A percentile compares a stretch with the other conserved stretches of the same genome.
These are phyloP conservation scores for Sarotherodon lohbergeri DNA, from an alignment of 2,113 vertebrate species.

Conservation along the genomic window DNA sequence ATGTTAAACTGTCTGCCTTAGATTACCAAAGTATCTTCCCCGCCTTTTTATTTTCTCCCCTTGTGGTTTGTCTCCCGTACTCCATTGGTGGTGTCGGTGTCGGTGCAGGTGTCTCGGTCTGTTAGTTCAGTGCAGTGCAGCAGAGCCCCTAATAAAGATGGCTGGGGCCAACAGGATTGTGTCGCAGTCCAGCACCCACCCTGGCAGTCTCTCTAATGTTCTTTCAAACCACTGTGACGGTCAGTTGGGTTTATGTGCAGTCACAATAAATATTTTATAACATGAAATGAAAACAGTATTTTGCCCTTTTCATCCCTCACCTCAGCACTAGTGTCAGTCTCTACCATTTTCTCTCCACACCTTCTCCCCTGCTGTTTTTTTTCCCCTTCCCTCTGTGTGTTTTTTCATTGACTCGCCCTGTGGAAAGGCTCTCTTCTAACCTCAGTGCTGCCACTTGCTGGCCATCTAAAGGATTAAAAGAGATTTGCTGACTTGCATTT, in stretches of 20 bases:
- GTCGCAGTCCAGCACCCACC: slow-evolving; percentile 28
- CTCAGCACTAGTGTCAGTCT: slow-evolving; percentile 37
- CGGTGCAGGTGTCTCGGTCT: slow-evolving; percentile 46
- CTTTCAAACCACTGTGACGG: slow-evolving; percentile 55
- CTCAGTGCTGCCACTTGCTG: slow-evolving; percentile 87
- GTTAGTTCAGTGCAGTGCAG: slow-evolving; percentile 38
- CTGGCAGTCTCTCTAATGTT: slow-evolving; percentile 45
- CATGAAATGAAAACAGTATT: slow-evolving; percentile 69
- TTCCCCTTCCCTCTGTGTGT: background rate
- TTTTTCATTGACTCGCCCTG: slow-evolving; percentile 25
- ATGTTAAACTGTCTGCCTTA: slow-evolving; percentile 35
- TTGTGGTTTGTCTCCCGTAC: background rate
- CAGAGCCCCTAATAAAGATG: slow-evolving; percentile 52
- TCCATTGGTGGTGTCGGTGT: background rate
- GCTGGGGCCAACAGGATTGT: slow-evolving; percentile 36
- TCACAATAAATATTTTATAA: slow-evolving; percentile 73
- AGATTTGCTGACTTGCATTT: slow-evolving; percentile 31
- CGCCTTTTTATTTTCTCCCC: background rate
- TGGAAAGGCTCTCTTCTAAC: slow-evolving; percentile 41
- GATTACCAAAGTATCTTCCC: slow-evolving; percentile 3
- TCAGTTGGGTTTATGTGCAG: slow-evolving; percentile 63
- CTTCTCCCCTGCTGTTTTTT: background rate
- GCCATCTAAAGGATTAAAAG: slow-evolving; percentile 17
- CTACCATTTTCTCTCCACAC: slow-evolving; percentile 4
- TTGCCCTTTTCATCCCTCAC: slow-evolving; percentile 64